These are phyloP conservation scores for Zaprionus camerounensis DNA, from an alignment of 1,140 invertebrate genomes.

Conservation along the genomic window DNA sequence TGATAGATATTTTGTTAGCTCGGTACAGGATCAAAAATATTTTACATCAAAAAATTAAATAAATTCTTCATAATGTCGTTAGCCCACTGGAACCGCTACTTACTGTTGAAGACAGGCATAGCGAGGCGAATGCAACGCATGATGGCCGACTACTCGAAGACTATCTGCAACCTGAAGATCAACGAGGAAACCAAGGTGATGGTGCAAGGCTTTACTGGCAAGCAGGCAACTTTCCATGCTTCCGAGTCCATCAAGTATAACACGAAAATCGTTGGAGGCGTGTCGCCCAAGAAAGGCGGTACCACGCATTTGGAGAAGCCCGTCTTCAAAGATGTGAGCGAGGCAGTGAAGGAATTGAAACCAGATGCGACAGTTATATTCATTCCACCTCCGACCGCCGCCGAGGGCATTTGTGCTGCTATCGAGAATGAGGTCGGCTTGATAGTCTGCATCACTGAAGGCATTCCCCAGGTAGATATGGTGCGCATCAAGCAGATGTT, in stretches of 20 bases:
- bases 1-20: conserved; percentile 27
- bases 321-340: conserved; percentile 94
- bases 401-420: conserved; percentile 96
- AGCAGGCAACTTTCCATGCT: conserved; percentile 97
- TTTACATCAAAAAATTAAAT: neutral
- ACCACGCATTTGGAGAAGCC: conserved; percentile 96
- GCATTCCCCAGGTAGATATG: conserved; percentile 99
- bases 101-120: neutral
- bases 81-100: conserved; percentile 17
- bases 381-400: conserved; percentile 97
- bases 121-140: conserved; percentile 8
- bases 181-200: conserved; percentile 96
- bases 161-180: conserved; percentile 92
- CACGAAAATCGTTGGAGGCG: conserved; percentile 98
- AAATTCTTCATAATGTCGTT: conserved; percentile 15
- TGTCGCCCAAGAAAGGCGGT: conserved; percentile 98
- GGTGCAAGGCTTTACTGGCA: conserved; percentile 98
- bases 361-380: conserved; percentile 97
- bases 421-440: conserved; percentile 98
- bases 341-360: conserved; percentile 92
- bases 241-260: conserved; percentile 99
- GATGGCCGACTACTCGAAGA: conserved; percentile 87
- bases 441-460: conserved; percentile 99
- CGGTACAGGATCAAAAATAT: conserved; percentile 26
- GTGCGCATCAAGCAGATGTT: conserved; percentile 96